Conservation (phyloP, 2,113 vertebrate genomes). For the Crocuta crocuta region DNA sequence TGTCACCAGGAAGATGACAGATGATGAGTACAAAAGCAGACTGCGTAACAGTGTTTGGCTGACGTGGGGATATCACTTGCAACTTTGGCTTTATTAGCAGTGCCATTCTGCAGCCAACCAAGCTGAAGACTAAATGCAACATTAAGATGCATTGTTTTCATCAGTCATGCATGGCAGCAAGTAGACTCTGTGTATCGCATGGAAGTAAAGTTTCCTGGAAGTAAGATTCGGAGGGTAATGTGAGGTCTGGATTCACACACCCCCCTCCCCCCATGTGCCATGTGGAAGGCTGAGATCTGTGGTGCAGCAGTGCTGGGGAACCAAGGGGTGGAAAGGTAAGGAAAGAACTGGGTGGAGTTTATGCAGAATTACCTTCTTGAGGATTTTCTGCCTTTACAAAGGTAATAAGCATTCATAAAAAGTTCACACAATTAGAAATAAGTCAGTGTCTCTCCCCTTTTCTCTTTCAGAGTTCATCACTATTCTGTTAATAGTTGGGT, state of each 20-base stretch:
- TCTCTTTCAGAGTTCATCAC: constrained; percentile 24
- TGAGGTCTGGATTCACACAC: background rate
- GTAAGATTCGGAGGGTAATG: constrained; percentile 29
- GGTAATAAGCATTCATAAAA: constrained; percentile 45
- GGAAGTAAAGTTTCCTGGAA: constrained; percentile 53
- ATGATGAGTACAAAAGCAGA: background rate
- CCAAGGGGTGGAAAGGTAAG: constrained; percentile 40
- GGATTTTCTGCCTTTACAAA: constrained; percentile 34
- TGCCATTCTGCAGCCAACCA: background rate
- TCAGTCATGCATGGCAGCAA: background rate
- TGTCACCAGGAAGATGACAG: constrained; percentile 55
- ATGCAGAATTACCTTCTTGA: constrained; percentile 6
- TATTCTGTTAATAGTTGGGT: constrained; percentile 25
- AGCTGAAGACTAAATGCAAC: constrained; percentile 31
- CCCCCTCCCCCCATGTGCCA: background rate
- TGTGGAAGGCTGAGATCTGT: background rate
- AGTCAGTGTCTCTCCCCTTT: background rate
- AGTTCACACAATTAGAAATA: background rate
- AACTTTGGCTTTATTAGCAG: constrained; percentile 9
- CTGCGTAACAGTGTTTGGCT: background rate
- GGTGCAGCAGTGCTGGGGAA: background rate
- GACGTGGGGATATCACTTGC: background rate
- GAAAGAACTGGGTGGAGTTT: constrained; percentile 15
- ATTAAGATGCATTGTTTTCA: background rate
- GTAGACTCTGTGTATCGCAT: background rate